These are phyloP conservation scores for Furnarius figulus DNA, from an alignment of 2,113 vertebrate genomes.

Conservation along the genomic window DNA sequence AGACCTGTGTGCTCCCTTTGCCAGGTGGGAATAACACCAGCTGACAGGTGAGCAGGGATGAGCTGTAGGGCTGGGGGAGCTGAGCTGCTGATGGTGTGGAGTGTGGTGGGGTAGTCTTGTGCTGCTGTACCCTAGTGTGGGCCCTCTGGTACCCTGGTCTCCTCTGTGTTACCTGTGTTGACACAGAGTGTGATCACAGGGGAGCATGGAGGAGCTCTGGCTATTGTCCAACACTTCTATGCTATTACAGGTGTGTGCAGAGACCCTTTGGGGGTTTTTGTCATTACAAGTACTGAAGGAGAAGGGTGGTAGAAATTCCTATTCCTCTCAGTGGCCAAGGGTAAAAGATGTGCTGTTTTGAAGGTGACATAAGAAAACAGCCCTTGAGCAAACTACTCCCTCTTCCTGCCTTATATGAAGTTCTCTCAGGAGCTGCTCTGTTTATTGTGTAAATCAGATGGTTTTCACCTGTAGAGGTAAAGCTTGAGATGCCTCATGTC, in stretches of 20 bases:
- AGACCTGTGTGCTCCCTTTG: background rate
- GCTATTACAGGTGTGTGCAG: background rate
- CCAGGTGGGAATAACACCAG: background rate
- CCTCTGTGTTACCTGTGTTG: no score
- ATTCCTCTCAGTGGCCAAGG: background rate
- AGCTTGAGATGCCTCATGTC: background rate
- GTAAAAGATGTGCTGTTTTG: background rate
- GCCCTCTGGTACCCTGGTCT: background rate
- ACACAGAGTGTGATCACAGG: background rate
- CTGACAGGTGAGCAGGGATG: background rate
- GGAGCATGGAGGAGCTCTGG: background rate
- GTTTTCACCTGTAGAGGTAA: background rate
- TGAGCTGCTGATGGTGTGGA: background rate
- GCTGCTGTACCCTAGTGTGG: background rate
- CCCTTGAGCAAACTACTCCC: background rate
- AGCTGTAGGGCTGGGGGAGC: background rate
- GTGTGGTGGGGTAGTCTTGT: background rate
- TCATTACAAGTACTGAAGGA: background rate
- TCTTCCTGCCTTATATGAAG: background rate
- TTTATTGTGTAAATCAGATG: background rate
- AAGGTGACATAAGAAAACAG: background rate
- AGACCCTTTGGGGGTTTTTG: background rate
- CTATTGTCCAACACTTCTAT: background rate
- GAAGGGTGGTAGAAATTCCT: background rate
- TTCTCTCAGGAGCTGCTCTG: background rate